These are phyloP conservation scores for Coreoperca whiteheadi DNA, from an alignment of 2,113 vertebrate species.

Conservation along the genomic window DNA sequence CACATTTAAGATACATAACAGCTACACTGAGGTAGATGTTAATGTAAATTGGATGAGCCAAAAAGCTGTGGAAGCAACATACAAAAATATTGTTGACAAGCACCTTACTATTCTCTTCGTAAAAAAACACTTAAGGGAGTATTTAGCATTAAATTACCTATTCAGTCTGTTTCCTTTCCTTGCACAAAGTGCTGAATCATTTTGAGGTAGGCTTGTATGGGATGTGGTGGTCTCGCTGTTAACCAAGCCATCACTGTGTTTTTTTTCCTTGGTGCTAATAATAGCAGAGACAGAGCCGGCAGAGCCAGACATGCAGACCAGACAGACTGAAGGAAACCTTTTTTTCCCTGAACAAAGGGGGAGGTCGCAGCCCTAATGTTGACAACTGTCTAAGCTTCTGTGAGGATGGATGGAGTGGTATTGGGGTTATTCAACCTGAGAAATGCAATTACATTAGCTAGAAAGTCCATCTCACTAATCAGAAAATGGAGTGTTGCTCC, in stretches of 20 bases:
- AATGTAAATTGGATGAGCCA: not conserved
- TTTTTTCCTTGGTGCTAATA: conserved; percentile 68
- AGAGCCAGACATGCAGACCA: conserved; percentile 61
- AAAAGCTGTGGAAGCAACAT: not conserved
- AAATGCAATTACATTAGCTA: conserved; percentile 41
- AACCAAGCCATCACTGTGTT: conserved; percentile 29
- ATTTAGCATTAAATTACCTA: not conserved
- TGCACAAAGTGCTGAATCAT: conserved; percentile 69
- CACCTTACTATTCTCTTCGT: not conserved
- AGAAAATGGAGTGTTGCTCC: conserved; percentile 19
- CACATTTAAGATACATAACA: not conserved
- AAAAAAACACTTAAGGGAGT: not conserved
- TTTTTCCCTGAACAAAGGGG: conserved; percentile 47
- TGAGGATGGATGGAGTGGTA: conserved; percentile 12
- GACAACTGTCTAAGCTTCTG: conserved; percentile 25
- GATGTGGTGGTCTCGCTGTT: conserved; percentile 36
- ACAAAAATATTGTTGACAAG: not conserved
- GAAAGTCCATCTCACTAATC: conserved; percentile 10
- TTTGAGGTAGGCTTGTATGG: conserved; percentile 46
- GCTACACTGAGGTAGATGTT: not conserved
- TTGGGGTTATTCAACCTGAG: conserved; percentile 19
- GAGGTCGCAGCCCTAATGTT: conserved; percentile 1
- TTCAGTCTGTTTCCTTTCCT: conserved; percentile 10
- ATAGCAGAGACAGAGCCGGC: conserved; percentile 66
- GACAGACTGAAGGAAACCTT: conserved; percentile 34